A percentile compares a stretch with the other conserved stretches of the same genome.
phyloP scores from a whole-genome alignment of 1,140 invertebrate species.

The Elysia chlorotica region DNA sequence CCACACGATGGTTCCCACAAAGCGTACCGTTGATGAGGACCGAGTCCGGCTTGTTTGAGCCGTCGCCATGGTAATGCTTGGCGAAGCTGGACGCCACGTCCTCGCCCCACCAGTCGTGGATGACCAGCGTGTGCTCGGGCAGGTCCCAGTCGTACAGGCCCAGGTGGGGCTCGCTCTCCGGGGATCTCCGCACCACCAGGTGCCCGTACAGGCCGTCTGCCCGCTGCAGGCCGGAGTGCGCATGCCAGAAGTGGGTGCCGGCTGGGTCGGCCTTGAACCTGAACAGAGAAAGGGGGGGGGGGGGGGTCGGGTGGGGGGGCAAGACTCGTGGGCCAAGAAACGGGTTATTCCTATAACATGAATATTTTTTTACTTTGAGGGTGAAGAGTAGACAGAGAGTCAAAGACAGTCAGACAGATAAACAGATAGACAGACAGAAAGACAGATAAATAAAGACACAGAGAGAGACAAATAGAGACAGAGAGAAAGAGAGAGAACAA shows the following conservation, averaged over 20 bases:
- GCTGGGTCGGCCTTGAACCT: constrained; percentile 60
- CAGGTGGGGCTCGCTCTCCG: constrained; percentile 30
- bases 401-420: too few relatives aligned
- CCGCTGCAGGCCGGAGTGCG: constrained; percentile 82
- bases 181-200: constrained; percentile 34
- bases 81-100: constrained; percentile 74
- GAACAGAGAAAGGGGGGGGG: too few relatives aligned
- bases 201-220: constrained; percentile 72
- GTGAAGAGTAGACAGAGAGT: too few relatives aligned
- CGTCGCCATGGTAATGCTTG: constrained; percentile 77
- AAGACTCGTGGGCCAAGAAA: too few relatives aligned
- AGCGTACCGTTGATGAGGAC: constrained; percentile 77
- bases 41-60: constrained; percentile 78
- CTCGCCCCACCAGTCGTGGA: constrained; percentile 66
- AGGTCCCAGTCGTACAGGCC: constrained; percentile 42
- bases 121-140: constrained; percentile 39
- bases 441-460: too few relatives aligned
- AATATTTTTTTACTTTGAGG: too few relatives aligned
- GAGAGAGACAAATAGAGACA: too few relatives aligned
- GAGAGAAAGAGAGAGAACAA: too few relatives aligned
- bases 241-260: constrained; percentile 90
- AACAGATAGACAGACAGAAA: too few relatives aligned
- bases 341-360: too few relatives aligned
- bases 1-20: too few relatives aligned
- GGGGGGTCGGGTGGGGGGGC: too few relatives aligned